Evolutionary conservation across 2,888 invertebrate species (phyloP).

Genomic region (Philereme vetulata): DNA sequence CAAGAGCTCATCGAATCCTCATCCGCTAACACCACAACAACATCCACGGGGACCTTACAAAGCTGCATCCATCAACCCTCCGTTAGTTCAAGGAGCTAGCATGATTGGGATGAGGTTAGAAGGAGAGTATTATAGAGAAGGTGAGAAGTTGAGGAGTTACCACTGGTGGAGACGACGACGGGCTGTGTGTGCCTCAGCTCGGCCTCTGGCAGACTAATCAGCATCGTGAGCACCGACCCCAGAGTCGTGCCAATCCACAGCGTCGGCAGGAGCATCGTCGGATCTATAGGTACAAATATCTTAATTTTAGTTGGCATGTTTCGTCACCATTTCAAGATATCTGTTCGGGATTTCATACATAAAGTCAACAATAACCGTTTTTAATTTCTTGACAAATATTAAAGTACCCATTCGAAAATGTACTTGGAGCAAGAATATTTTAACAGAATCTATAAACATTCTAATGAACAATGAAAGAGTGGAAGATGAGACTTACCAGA

Average conservation of each 20-base stretch:
- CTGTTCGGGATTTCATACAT: too few species aligned
- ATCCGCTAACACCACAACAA: too few species aligned
- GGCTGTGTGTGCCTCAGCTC: slow-evolving; percentile 93
- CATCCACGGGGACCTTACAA: too few species aligned
- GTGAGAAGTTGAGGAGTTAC: slow-evolving; percentile 73
- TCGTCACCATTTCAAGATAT: neutral
- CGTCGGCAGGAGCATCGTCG: slow-evolving; percentile 92
- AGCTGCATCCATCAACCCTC: too few species aligned
- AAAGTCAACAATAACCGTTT: too few species aligned
- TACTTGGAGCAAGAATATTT: too few species aligned
- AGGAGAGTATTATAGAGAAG: too few species aligned
- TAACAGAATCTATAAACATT: neutral
- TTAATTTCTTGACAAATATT: too few species aligned
- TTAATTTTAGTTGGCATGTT: neutral
- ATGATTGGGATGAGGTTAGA: too few species aligned
- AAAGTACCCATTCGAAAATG: too few species aligned
- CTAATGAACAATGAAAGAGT: neutral
- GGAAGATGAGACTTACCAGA: slow-evolving; percentile 87
- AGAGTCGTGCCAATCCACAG: slow-evolving; percentile 99
- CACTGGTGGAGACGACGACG: slow-evolving; percentile 94
- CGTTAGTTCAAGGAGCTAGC: too few species aligned
- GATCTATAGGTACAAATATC: slow-evolving; percentile 84
- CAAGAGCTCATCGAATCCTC: too few species aligned
- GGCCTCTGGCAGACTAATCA: slow-evolving; percentile 91
- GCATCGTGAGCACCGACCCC: slow-evolving; percentile 97